Conservation (phyloP, 2,797 vertebrate genomes). For the Cossypha dichroa region DNA sequence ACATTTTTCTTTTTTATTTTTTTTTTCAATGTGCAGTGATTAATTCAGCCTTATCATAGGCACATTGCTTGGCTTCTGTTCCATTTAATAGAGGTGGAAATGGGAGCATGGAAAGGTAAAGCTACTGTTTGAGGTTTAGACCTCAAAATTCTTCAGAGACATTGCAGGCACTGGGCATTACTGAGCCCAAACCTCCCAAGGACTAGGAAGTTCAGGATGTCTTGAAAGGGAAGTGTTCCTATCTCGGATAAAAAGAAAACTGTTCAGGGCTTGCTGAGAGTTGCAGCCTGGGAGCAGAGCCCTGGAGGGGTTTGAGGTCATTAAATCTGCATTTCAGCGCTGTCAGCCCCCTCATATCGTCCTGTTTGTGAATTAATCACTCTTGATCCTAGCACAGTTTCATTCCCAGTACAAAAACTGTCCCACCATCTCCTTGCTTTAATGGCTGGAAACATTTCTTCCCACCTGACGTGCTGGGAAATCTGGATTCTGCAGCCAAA, state of each 20-base stretch:
- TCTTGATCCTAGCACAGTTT: neutral
- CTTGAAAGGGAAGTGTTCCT: neutral
- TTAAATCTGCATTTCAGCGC: constrained; percentile 5
- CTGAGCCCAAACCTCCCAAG: neutral
- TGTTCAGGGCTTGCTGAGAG: neutral
- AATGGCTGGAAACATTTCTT: neutral
- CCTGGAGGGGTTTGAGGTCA: neutral
- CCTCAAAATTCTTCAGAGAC: neutral
- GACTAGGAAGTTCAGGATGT: neutral
- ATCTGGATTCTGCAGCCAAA: neutral
- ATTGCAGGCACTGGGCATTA: neutral
- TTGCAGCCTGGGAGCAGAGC: neutral
- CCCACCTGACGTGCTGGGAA: neutral
- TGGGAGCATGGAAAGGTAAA: neutral
- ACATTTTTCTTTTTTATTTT: neutral
- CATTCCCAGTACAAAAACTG: neutral
- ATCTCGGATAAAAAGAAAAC: neutral
- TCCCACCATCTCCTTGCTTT: neutral
- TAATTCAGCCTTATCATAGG: constrained; percentile 25
- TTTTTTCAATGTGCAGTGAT: neutral
- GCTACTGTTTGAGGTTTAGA: neutral
- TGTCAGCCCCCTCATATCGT: neutral
- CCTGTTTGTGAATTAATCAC: neutral
- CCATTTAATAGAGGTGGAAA: neutral
- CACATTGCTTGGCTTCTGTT: neutral